Conservation (phyloP, 2,113 vertebrate genomes). For the Tympanuchus pallidicinctus region DNA sequence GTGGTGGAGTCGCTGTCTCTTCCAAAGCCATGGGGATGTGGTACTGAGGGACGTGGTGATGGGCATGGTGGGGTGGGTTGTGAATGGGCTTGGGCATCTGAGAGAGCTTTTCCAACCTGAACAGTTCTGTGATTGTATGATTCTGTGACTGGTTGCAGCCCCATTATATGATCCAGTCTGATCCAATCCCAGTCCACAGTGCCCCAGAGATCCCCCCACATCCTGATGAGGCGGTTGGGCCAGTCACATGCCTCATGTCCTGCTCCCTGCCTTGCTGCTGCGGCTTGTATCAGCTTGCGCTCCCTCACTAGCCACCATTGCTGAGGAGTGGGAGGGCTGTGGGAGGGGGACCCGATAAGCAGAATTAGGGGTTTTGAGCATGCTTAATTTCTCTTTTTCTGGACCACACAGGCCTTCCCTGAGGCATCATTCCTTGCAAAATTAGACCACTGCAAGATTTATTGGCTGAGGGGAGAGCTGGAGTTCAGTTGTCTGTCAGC, state of each 20-base stretch:
- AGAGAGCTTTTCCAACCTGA: too few relatives aligned
- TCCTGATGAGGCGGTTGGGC: not conserved
- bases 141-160: too few relatives aligned
- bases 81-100: too few relatives aligned
- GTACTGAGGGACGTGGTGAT: too few relatives aligned
- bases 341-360: not conserved
- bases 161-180: not conserved
- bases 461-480: not conserved
- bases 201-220: not conserved
- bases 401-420: slow-evolving; percentile 34
- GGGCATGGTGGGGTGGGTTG: too few relatives aligned
- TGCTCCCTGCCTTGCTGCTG: not conserved
- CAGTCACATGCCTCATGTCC: rapidly evolving
- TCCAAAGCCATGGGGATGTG: too few relatives aligned
- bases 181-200: not conserved
- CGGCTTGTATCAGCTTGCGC: rapidly evolving
- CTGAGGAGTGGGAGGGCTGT: rapidly evolving
- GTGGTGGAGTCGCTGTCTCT: too few relatives aligned
- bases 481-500: not conserved
- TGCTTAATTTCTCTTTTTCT: not conserved
- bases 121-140: too few relatives aligned
- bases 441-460: not conserved
- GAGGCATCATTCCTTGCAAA: not conserved
- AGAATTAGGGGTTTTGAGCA: rapidly evolving
- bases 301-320: rapidly evolving